Evolutionary conservation across 2,797 vertebrate genomes (phyloP).

Genomic region (Sternotherus odoratus): DNA sequence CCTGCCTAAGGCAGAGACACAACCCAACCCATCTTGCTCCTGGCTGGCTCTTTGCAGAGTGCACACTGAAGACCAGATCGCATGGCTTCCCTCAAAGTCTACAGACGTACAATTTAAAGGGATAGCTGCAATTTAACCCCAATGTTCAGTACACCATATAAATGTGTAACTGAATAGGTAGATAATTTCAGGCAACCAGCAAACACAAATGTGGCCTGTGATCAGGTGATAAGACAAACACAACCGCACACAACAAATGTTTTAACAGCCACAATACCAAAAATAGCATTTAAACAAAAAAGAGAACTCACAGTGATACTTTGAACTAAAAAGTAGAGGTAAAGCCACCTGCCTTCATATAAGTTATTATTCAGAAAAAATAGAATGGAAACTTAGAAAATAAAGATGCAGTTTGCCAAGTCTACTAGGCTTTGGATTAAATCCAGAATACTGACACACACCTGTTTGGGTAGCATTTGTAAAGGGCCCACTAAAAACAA

Average conservation of each 20-base stretch:
- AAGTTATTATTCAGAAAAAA: background rate
- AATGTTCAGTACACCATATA: background rate
- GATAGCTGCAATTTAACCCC: background rate
- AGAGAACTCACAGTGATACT: background rate
- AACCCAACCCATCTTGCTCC: background rate
- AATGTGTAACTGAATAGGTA: background rate
- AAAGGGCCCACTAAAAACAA: background rate
- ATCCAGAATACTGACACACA: background rate
- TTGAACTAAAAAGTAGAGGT: background rate
- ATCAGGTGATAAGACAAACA: background rate
- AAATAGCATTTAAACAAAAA: background rate
- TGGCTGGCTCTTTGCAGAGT: background rate
- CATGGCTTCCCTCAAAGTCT: background rate
- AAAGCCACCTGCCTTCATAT: background rate
- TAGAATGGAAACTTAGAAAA: background rate
- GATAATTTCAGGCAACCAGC: background rate
- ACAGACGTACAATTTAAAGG: background rate
- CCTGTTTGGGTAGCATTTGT: background rate
- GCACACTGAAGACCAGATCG: background rate
- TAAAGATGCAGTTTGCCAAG: background rate
- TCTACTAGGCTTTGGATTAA: background rate
- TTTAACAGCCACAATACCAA: background rate
- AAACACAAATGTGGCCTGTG: background rate
- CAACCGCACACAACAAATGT: background rate
- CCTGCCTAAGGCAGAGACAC: background rate